Conservation (phyloP, 2,113 vertebrate genomes). For the Elgaria multicarinata region DNA sequence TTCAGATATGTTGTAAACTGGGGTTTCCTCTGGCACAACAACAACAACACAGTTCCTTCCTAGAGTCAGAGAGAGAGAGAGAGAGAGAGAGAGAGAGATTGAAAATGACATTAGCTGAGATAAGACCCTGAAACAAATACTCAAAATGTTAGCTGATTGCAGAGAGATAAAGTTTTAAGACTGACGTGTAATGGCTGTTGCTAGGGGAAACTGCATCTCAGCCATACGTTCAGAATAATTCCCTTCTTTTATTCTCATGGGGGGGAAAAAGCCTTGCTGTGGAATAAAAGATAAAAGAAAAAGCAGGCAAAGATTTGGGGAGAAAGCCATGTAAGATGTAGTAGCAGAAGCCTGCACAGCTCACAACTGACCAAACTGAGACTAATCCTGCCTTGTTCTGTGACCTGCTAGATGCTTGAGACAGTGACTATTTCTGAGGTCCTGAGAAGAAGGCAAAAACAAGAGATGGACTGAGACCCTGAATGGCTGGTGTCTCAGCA, state of each 20-base stretch:
- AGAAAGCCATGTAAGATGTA: background rate
- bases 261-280: background rate
- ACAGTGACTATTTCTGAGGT: background rate
- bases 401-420: background rate
- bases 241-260: slow-evolving; percentile 44
- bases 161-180: slow-evolving; percentile 53
- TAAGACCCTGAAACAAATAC: slow-evolving; percentile 57
- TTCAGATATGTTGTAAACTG: background rate
- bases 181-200: slow-evolving; percentile 58
- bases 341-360: background rate
- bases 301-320: slow-evolving; percentile 3
- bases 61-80: slow-evolving; percentile 35
- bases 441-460: background rate
- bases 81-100: slow-evolving; percentile 15
- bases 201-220: slow-evolving; percentile 63
- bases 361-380: background rate
- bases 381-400: background rate
- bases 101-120: slow-evolving; percentile 44
- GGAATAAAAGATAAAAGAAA: slow-evolving; percentile 6
- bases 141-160: slow-evolving; percentile 4
- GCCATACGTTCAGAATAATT: slow-evolving; percentile 45
- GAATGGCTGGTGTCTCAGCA: no score
- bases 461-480: background rate
- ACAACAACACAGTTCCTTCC: slow-evolving; percentile 4
- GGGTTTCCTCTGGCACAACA: background rate